phyloP scores from a whole-genome alignment of 2,888 invertebrate species.

The Lithophane leautieri region DNA sequence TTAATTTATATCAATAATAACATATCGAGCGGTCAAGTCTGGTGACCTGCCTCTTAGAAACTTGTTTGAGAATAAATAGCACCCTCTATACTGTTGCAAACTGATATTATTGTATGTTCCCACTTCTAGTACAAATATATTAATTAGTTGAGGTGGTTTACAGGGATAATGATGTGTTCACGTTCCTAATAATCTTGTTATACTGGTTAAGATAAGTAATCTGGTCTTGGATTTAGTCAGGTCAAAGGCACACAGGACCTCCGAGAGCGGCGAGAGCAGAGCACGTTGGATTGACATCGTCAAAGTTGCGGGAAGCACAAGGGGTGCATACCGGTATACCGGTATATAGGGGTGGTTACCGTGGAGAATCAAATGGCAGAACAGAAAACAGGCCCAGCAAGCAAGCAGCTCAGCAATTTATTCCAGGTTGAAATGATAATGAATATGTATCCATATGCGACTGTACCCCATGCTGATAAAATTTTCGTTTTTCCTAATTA shows the following conservation, averaged over 20 bases:
- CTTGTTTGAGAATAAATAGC: constrained; percentile 51
- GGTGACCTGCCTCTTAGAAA: constrained; percentile 58
- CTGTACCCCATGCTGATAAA: no score
- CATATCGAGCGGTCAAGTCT: constrained; percentile 61
- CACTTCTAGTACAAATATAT: not conserved
- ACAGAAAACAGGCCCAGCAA: no score
- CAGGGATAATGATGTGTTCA: not conserved
- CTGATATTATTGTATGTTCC: constrained; percentile 16
- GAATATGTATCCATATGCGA: no score
- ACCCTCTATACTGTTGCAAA: constrained; percentile 23
- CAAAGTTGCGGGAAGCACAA: not conserved
- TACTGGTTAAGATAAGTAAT: not conserved
- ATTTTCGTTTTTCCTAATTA: no score
- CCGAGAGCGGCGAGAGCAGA: not conserved
- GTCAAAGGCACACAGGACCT: not conserved
- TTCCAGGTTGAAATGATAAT: no score
- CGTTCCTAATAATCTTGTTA: not conserved
- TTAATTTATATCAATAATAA: constrained; percentile 64
- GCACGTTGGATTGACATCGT: not conserved
- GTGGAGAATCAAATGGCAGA: no score
- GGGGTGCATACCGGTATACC: no score
- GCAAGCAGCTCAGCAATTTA: no score
- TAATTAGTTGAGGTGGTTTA: not conserved
- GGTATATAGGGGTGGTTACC: no score
- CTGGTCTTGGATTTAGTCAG: not conserved